A percentile compares a stretch with the other conserved stretches of the same genome.
phyloP scores from a whole-genome alignment of 2,797 vertebrate species.

The Poecilia gillii region DNA sequence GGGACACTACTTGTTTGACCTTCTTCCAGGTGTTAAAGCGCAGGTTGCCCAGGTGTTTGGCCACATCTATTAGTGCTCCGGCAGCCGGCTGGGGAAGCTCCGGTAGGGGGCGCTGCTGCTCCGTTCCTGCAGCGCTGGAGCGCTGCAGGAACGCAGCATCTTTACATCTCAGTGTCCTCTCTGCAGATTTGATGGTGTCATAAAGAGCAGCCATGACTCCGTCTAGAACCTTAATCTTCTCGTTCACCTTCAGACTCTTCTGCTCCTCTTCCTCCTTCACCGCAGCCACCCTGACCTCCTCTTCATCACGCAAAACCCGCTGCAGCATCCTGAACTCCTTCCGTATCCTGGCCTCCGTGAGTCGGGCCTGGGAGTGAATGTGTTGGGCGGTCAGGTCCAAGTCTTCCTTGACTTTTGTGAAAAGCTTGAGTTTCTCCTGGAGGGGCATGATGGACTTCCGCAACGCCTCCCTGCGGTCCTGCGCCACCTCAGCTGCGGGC shows the following conservation, averaged over 20 bases:
- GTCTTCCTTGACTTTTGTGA: background rate
- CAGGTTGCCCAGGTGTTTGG: conserved; percentile 4
- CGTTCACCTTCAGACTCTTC: conserved; percentile 25
- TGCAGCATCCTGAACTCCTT: conserved; percentile 16
- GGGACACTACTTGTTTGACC: conserved; percentile 36
- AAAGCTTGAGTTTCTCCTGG: background rate
- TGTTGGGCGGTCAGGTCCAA: background rate
- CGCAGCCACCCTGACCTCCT: conserved; percentile 37
- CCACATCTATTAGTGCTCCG: background rate
- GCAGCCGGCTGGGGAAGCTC: background rate
- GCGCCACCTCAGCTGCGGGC: conserved; percentile 3
- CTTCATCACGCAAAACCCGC: conserved; percentile 41
- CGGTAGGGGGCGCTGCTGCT: background rate
- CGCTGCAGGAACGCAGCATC: background rate
- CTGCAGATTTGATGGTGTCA: conserved; percentile 18
- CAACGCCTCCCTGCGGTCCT: conserved; percentile 9
- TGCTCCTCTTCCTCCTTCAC: conserved; percentile 47
- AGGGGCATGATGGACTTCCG: background rate
- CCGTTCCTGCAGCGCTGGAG: background rate
- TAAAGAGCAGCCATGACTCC: conserved; percentile 28
- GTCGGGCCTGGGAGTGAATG: conserved; percentile 1
- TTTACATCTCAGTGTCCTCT: conserved; percentile 25
- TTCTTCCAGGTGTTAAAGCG: background rate
- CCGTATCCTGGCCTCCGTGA: background rate
- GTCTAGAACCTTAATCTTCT: conserved; percentile 13